A percentile compares a stretch with the other conserved stretches of the same genome.
Evolutionary conservation across 92 coral and sea anemone species (phyloP).

Genomic region (Chrysogorgia sp.): DNA sequence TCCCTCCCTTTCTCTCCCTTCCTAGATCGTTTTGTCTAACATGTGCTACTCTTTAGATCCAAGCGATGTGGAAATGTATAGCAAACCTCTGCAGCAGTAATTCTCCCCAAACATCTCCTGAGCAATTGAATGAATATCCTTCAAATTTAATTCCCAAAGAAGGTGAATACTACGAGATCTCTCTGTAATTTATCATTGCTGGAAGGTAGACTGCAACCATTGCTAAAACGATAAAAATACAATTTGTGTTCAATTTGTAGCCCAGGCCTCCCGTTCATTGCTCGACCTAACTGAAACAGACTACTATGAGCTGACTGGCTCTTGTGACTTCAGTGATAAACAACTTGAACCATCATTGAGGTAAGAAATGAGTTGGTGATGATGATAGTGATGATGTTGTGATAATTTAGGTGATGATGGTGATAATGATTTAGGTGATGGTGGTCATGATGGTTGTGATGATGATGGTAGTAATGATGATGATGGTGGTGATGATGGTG

Average conservation of each 20-base stretch:
- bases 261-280: slow-evolving; percentile 15
- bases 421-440: no score
- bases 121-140: background rate
- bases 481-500: background rate
- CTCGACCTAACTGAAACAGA: slow-evolving; percentile 27
- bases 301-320: slow-evolving; percentile 19
- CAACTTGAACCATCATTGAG: slow-evolving; percentile 6
- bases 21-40: background rate
- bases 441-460: no score
- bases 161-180: background rate
- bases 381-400: background rate
- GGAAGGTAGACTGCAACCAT: no score
- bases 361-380: slow-evolving; percentile 1
- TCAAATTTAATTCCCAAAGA: slow-evolving; percentile 14
- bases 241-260: background rate
- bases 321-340: background rate
- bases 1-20: background rate
- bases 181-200: no score
- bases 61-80: slow-evolving; percentile 44
- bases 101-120: background rate
- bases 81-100: slow-evolving; percentile 30
- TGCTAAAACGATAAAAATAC: background rate
- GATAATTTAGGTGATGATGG: background rate
- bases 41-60: background rate
- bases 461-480: background rate